Conservation (phyloP, 2,113 vertebrate species). For the Baryphthengus martii region DNA sequence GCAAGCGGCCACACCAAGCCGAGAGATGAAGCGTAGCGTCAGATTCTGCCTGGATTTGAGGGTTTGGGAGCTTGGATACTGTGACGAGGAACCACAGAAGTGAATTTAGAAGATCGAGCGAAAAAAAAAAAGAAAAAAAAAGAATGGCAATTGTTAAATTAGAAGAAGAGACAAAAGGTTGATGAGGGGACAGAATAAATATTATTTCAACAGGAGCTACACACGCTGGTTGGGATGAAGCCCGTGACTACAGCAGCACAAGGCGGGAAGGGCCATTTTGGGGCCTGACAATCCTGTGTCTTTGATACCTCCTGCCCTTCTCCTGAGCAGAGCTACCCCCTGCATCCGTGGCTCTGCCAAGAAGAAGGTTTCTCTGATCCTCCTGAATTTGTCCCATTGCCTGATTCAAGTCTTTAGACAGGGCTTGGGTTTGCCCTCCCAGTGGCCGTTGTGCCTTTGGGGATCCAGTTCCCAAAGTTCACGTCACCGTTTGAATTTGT, state of each 20-base stretch:
- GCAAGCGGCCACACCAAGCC: background rate
- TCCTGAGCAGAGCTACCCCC: accelerated
- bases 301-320: background rate
- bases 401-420: background rate
- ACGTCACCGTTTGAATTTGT: background rate
- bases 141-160: background rate
- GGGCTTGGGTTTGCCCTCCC: background rate
- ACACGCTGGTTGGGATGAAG: background rate
- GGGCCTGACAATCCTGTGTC: background rate
- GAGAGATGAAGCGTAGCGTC: accelerated
- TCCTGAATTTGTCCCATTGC: background rate
- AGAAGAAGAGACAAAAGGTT: background rate
- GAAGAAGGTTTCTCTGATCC: background rate
- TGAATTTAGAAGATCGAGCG: background rate
- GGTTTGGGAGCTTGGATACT: background rate
- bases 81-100: background rate
- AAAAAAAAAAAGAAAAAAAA: too few relatives aligned
- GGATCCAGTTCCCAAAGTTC: background rate
- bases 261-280: background rate
- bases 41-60: background rate
- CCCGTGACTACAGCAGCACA: accelerated
- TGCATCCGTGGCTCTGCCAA: background rate
- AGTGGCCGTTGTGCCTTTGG: background rate
- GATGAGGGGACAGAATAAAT: background rate
- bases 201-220: background rate